Evolutionary conservation across 2,797 vertebrate genomes (phyloP), one percentile per base, ranked within the genome.

Genomic region (Dryobates pubescens): DNA sequence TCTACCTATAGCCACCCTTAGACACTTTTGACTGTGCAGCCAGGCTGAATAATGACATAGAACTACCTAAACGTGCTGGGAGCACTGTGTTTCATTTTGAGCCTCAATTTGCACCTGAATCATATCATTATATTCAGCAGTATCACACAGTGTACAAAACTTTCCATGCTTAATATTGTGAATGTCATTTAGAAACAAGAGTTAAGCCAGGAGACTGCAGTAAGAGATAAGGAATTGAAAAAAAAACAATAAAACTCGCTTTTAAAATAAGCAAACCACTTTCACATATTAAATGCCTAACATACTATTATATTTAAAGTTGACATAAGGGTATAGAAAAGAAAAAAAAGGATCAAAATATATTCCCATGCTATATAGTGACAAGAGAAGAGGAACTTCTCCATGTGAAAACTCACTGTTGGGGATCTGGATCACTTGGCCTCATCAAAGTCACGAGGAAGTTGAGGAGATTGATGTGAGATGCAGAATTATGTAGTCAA

Each of bases 101-200:
- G 41, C n/a, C 57, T 93, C 73, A 76, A 36, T 88, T 81, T 94
- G 38, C 74, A 86, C 70, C 38, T 68, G 68, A 88, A 93, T 87
- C 59, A 27, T 65, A 83, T 83, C 8, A 73, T 91, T 89, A 84
- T 61, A 76, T 61, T 38, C 53, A 57, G 22, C 38, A 63, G 45
- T 70, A 79, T 78, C 88, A 88, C 30, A 64, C 10, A 63, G 41
- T 15, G 16, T 30, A 73, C 2, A 3, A 86, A 77, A 82, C 26
- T 57, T 59, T 20, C 24, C 10, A 13, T 57, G 13, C 81, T 89
- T 86, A 83, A 27, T 61, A 79, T 36, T 61, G 26, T 9, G 13
- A 87, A 71, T 81, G 38, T 58, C 43, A 62, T 78, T 91, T 79
- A 82, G 67, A 86, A 86, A 65, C 45, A 77, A 68, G 24, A 72